Evolutionary conservation across 2,797 vertebrate species (phyloP), one percentile per base, ranked within the genome.

Genomic region (Peromyscus attwateri): DNA sequence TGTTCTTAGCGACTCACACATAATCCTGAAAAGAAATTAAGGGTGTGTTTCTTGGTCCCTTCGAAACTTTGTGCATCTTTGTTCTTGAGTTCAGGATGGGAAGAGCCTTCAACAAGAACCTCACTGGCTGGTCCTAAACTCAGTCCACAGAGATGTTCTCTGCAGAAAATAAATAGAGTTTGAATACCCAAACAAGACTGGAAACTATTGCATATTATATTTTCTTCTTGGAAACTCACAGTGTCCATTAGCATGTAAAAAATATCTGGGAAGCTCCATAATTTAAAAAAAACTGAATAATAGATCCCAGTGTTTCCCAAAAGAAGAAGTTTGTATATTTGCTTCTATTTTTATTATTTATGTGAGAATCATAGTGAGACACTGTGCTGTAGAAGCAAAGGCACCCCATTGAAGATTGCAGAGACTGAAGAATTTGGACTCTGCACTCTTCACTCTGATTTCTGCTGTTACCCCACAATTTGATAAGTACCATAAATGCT

Each of bases 171-270:
- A 90, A 75, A 64, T 19, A 66, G 23, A 34, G 14, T 90, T 82
- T 85, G 5, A 27, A 73, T 23, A 64, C 64, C 66, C 43, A 55
- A 79, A 82, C 23, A 60, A 55, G 91, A 82, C 76, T 89, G 25
- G 25, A 89, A 91, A 73, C 70, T 40, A 12, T 31, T 14, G 0
- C 49, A n/a, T 64, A 4, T 55, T 55, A n/a, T 14, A 60, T 66
- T 95, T 94, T 83, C 79, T 92, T 82, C 81, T 95, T 68, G 49
- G 31, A 83, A 93, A 81, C 73, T 93, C 29, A 55, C 25, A 29
- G 11, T 9, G 12, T 25, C 16, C 1, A 31, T 76, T 52, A 79
- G 27, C 27, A 6, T 43, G 21, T 70, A 52, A 52, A 95, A 82
- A 27, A 85, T 64, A 29, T 71, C 66, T 85, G 21, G 21, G 43